These are phyloP conservation scores for Dromococcyx pavoninus DNA, from an alignment of 2,797 vertebrate species.

Conservation along the genomic window DNA sequence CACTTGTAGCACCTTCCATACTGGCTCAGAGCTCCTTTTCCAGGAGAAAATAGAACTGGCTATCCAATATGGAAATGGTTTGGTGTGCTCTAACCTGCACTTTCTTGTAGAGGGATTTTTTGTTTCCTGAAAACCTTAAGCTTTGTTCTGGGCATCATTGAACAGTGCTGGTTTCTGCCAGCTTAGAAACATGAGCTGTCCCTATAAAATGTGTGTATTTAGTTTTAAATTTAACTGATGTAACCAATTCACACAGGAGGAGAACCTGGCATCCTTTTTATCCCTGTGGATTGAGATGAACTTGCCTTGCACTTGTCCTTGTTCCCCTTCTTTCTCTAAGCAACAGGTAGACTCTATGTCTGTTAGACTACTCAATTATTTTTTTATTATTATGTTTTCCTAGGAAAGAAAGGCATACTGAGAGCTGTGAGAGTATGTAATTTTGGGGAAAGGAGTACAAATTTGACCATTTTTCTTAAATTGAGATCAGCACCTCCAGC, in stretches of 20 bases:
- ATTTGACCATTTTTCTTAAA: conserved; percentile 18
- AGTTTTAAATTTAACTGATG: background rate
- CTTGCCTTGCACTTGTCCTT: conserved; percentile 36
- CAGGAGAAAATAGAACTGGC: background rate
- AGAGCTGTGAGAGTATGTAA: background rate
- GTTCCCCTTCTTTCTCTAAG: conserved; percentile 5
- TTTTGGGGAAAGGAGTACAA: conserved; percentile 22
- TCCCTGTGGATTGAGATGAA: conserved; percentile 2
- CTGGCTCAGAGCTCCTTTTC: conserved; percentile 26
- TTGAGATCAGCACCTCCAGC: background rate
- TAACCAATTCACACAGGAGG: background rate
- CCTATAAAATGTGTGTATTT: background rate
- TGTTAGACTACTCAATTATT: background rate
- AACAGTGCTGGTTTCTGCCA: background rate
- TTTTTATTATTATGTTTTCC: background rate
- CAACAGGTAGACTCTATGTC: background rate
- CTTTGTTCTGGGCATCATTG: background rate
- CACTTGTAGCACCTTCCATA: conserved; percentile 46
- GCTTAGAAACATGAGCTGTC: background rate
- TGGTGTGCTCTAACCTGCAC: conserved; percentile 34
- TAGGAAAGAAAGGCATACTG: conserved; percentile 39
- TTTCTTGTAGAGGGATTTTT: conserved; percentile 42
- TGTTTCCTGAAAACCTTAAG: background rate
- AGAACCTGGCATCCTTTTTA: background rate
- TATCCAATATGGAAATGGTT: background rate